Base-by-base conservation (phyloP, 2,888 invertebrate genomes). In the Caenorhabditis afra region DNA sequence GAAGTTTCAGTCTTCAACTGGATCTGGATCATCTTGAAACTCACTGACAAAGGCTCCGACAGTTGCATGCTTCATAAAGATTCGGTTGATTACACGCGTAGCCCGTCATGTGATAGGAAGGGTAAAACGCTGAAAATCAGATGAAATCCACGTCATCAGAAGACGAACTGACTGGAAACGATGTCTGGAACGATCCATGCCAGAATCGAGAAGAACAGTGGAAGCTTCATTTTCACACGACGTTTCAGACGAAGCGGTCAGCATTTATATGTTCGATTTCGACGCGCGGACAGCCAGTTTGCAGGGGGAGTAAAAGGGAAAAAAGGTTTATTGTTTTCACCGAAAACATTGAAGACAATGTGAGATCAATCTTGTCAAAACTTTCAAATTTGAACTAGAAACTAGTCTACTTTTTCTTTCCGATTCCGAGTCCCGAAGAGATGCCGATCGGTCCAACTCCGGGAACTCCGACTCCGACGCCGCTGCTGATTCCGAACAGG, bases 401-500 rank as follows among this genome's bases (percentile, higher is more conserved):
- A 44, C 12, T n/a, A 44, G 3, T 10, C 53, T 53, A 22, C 37
- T 53, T 52, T 20, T 52, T 52, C 52, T 83, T 84, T 73, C 84
- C 84, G 53, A 84, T 81, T 11, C 84, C 84, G 3, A 84, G 57
- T 14, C 84, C 84, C 37, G 71, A 71, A 14, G 71, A 71, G 0
- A 84, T 53, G 22, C 84, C 84, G 47, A 84, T 84, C 12, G 84
- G 84, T 4, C 84, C 84, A 8, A 84, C 79, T 18, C 83, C 83
- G 1, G 84, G 84, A 0, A 81, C 70, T 22, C 84, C 84, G 11
- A 84, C 77, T 4, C 84, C 84, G 11, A 83, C 64, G 53, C 84
- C 84, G 58, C 79, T 79, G 45, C 73, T 79, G n/a, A 84, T 81
- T 53, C 84, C 84, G 44, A 84, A 81, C 0, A 84, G 61, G 23